Base-by-base conservation (phyloP, 2,888 invertebrate species). In the Ophraella communa region DNA sequence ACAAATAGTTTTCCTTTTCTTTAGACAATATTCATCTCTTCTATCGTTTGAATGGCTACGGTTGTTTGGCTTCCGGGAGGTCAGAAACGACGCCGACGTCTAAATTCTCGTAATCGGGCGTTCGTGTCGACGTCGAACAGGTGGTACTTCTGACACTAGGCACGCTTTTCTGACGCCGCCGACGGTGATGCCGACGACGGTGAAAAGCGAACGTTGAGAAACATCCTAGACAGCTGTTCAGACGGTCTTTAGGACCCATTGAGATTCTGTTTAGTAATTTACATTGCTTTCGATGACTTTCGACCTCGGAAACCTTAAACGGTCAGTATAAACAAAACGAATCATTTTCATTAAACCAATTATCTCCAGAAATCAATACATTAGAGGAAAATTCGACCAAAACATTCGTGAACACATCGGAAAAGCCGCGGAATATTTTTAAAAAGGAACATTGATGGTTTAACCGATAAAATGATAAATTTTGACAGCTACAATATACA, bases 61-160 rank as follows among this genome's bases (percentile, higher is more conserved):
- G 49, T 51, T 55, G 55, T 62, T 55, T 61, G 27, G 55, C 39
- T 62, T 49, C 56, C 62, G 56, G 17, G 51, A 62, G 62, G 62
- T 62, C 62, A 62, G 56, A 62, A 52, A 52, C 56, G 51, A 57
- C 47, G 57, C 23, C 57, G 57, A 24, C 57, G 42, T 55, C 30
- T 30, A 52, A 44, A 52, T 60, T 60, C 42, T 52, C 60, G 42
- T 18, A 30, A 51, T 47, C 23, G 21, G n/a, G 30, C 60, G 62
- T 53, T 42, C 49, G 39, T 35, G 54, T 35, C 60, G 54, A 27
- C 44, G 53, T 52, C 56, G 45, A 67, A 67, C 66, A 69, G 69
- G 69, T 69, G 69, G 69, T 67, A 67, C 67, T 65, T 66, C 66
- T 65, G 66, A 66, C 69, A 63, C 65, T 39, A 42, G 51, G 56